phyloP scores from a whole-genome alignment of 2,888 invertebrate species.

The Galerucella nymphaeae region DNA sequence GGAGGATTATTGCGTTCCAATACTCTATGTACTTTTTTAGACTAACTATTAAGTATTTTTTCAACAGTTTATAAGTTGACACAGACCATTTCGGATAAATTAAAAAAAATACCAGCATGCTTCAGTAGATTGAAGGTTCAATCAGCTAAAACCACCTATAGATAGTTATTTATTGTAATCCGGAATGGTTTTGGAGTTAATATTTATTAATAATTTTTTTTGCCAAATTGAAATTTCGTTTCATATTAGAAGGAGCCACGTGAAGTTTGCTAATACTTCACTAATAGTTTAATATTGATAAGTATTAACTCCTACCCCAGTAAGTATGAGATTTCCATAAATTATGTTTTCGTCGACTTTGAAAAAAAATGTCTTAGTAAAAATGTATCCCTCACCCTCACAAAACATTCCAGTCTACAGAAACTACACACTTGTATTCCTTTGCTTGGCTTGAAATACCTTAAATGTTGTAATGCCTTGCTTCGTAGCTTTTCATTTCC shows the following conservation, averaged over 20 bases:
- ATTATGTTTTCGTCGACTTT: conserved; percentile 15
- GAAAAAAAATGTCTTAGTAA: not conserved
- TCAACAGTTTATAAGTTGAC: not conserved
- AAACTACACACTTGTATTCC: conserved; percentile 36
- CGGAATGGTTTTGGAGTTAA: not conserved
- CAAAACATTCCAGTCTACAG: conserved; percentile 48
- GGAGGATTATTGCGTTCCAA: too few species aligned
- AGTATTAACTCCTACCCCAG: conserved; percentile 1
- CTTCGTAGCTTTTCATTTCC: conserved; percentile 57
- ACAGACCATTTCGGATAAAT: not conserved
- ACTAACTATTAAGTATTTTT: not conserved
- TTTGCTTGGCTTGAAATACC: conserved; percentile 57
- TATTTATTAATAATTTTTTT: not conserved
- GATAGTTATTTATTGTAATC: not conserved
- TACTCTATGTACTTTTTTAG: too few species aligned
- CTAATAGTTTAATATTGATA: not conserved
- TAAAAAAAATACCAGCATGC: not conserved
- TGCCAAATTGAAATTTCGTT: too few species aligned
- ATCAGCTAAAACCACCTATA: not conserved
- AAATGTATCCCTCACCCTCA: conserved; percentile 45
- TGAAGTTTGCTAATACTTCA: too few species aligned
- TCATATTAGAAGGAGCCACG: too few species aligned
- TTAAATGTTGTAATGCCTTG: conserved; percentile 58
- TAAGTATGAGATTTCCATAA: not conserved
- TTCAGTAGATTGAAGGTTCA: not conserved